Evolutionary conservation across 2,888 invertebrate species (phyloP).

Genomic region (Melanophora roralis): DNA sequence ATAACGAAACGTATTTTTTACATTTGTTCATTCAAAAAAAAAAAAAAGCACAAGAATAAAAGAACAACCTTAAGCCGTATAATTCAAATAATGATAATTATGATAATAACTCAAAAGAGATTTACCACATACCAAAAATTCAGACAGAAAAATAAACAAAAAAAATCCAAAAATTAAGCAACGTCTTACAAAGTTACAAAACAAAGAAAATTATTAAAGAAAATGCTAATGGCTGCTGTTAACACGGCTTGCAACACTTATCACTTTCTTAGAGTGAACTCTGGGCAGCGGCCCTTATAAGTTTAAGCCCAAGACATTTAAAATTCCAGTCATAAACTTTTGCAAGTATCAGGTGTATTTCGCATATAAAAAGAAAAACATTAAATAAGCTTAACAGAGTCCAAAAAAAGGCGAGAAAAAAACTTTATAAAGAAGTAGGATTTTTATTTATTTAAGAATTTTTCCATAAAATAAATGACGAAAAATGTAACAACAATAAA

Average conservation of each 20-base stretch:
- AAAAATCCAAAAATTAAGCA: conserved; percentile 37
- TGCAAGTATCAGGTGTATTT: conserved; percentile 54
- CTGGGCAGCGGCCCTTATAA: conserved; percentile 15
- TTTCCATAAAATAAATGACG: conserved; percentile 22
- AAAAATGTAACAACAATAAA: conserved; percentile 46
- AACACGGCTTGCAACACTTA: conserved; percentile 8
- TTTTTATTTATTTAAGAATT: conserved; percentile 8
- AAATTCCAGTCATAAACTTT: conserved; percentile 55
- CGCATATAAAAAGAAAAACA: conserved; percentile 25
- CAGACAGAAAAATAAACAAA: conserved; percentile 5
- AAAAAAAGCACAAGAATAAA: neutral
- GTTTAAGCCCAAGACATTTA: conserved; percentile 44
- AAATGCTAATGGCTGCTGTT: conserved; percentile 50
- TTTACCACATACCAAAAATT: conserved; percentile 29
- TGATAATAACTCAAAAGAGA: conserved; percentile 60
- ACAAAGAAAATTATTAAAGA: neutral
- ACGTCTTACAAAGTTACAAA: neutral
- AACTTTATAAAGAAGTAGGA: neutral
- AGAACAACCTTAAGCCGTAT: conserved; percentile 1
- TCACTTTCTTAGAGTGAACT: neutral
- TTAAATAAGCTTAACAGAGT: conserved; percentile 54
- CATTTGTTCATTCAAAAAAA: neutral
- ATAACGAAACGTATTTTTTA: conserved; percentile 25
- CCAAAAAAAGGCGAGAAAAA: neutral
- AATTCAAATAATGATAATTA: conserved; percentile 54